Base-by-base conservation (phyloP, 1,140 invertebrate species). In the Ladona fulva region DNA sequence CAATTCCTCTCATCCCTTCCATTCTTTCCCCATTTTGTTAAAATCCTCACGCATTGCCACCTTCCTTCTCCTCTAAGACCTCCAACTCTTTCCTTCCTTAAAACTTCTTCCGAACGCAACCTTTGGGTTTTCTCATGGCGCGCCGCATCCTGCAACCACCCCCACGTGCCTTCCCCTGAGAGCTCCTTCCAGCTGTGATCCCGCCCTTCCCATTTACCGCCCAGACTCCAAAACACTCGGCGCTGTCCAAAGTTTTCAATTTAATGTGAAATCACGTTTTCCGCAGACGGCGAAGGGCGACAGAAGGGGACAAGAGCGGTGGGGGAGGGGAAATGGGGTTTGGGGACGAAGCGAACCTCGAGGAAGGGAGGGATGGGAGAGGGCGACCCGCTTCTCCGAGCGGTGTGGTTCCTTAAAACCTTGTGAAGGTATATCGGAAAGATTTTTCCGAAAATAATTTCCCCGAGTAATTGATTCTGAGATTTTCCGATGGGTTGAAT, bases 241-340 rank as follows among this genome's bases (percentile, higher is more conserved):
- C 42, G 25, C 11, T 25, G 25, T n/a, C 75, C n/a, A 76, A 76
- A 76, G 42, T 29, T 76, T 76, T 76, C 75, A 76, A 76, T 76
- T 76, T 76, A 76, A 76, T 76, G 75, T 76, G 75, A 29, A 76
- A 76, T 76, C 75, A 76, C 75, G 75, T 76, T 76, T 76, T 29
- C 75, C 42, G 42, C 52, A 66, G 52, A 66, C 52, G 80, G 77
- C 77, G 52, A 74, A 76, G 76, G 77, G 77, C 81, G 79, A 78
- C 80, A 80, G 77, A 80, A 77, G 78, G 78, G 81, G 81, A 80
- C 79, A 78, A 19, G 52, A 77, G 59, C 14, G 24, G 44, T 25
- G 59, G 59, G 77, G 77, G 44, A 22, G 22, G 44, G 5, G 42
- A 37, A 22, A 14, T 24, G 22, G 12, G 22, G 52, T 16, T 29